Percentiles rank a stretch among this genome's conserved stretches.
Conservation (phyloP, 64 coral and sea anemone species). For the Catalaphyllia jardinei region DNA sequence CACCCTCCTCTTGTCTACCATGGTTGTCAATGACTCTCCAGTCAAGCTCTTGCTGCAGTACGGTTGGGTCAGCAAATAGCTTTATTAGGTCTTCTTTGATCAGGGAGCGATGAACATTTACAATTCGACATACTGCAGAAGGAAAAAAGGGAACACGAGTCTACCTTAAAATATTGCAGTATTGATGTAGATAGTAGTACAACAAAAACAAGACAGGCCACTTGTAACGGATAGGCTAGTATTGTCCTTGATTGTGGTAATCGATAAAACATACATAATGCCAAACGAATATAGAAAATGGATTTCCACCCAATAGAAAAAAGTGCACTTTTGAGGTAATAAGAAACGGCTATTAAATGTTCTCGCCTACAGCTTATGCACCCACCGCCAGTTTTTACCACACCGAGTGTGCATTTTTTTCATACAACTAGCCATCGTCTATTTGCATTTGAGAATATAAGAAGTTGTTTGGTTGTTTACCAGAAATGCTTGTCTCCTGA, state of each 20-base stretch:
- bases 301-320: slow-evolving; percentile 34
- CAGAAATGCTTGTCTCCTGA: slow-evolving; percentile 33
- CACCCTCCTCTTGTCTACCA: slow-evolving; percentile 33
- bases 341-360: slow-evolving; percentile 9
- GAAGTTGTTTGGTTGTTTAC: not conserved
- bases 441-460: too few species aligned
- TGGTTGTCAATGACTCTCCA: slow-evolving; percentile 59
- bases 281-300: slow-evolving; percentile 28
- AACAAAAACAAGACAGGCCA: slow-evolving; percentile 22
- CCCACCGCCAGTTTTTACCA: slow-evolving; percentile 26
- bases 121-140: not conserved
- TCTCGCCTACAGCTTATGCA: slow-evolving; percentile 18
- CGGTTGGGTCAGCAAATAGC: slow-evolving; percentile 59
- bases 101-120: slow-evolving; percentile 54
- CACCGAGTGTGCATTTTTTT: slow-evolving; percentile 3
- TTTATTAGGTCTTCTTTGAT: slow-evolving; percentile 76
- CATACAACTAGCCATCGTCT: not conserved
- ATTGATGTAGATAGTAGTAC: slow-evolving; percentile 26
- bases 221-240: slow-evolving; percentile 18
- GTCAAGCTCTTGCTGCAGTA: slow-evolving; percentile 58
- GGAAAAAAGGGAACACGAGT: slow-evolving; percentile 16
- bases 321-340: slow-evolving; percentile 8
- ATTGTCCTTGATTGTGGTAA: slow-evolving; percentile 5
- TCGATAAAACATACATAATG: slow-evolving; percentile 39
- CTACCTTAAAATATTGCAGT: slow-evolving; percentile 26